Evolutionary conservation across 37 sponge, comb jelly and placozoan species (phyloP).

Genomic region (Agelas oroides): DNA sequence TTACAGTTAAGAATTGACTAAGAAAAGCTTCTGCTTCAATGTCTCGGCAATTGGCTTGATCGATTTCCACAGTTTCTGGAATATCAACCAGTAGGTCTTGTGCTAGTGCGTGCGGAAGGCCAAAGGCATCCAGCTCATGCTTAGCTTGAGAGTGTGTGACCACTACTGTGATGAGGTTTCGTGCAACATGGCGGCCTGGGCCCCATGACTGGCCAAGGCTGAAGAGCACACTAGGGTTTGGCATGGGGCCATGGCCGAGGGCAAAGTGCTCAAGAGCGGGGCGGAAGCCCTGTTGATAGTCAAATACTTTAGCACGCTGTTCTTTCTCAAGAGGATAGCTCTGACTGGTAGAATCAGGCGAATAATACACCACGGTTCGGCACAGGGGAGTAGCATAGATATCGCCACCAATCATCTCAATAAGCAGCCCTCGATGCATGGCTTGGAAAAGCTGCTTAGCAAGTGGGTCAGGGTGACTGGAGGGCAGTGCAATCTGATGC

Average conservation of each 20-base stretch:
- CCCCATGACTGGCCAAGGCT: conserved; percentile 88
- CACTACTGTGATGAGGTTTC: conserved; percentile 63
- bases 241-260: conserved; percentile 30
- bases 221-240: conserved; percentile 67
- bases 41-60: conserved; percentile 20
- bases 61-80: conserved; percentile 45
- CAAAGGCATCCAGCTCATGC: conserved; percentile 41
- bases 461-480: conserved; percentile 42
- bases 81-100: conserved; percentile 26
- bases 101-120: conserved; percentile 10
- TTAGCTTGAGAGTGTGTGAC: conserved; percentile 63
- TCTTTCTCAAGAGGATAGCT: conserved; percentile 48
- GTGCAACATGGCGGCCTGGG: conserved; percentile 61
- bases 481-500: conserved; percentile 30
- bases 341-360: background rate
- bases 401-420: conserved; percentile 50
- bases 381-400: conserved; percentile 68
- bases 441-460: conserved; percentile 50
- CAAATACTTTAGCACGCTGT: conserved; percentile 59
- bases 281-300: conserved; percentile 64
- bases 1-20: background rate
- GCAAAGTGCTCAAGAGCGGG: conserved; percentile 47
- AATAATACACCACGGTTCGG: conserved; percentile 34
- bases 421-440: conserved; percentile 59
- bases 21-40: conserved; percentile 59